Evolutionary conservation across 2,888 invertebrate genomes (phyloP), one percentile per base, ranked within the genome.

Genomic region (Cryptosula pallasiana): DNA sequence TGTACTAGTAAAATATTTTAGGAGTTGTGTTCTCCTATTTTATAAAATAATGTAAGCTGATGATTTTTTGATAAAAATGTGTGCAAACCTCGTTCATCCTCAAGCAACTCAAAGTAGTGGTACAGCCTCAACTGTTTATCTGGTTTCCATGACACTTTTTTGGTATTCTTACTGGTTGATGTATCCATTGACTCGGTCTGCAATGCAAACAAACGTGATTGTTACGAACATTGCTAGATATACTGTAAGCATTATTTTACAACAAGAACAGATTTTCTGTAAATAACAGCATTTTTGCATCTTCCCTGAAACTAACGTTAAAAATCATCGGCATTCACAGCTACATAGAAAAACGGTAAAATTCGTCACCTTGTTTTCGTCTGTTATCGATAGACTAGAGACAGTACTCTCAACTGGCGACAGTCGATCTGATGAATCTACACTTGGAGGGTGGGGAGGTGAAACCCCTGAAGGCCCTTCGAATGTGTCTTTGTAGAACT

Each of bases 31-130:
- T n/a, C n/a, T n/a, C n/a, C n/a, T n/a, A n/a, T n/a, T n/a, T n/a
- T n/a, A n/a, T n/a, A n/a, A n/a, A n/a, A n/a, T n/a, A n/a, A n/a
- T n/a, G n/a, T n/a, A n/a, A n/a, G n/a, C n/a, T n/a, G n/a, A n/a
- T n/a, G n/a, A n/a, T n/a, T n/a, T n/a, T n/a, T n/a, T n/a, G n/a
- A n/a, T n/a, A n/a, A n/a, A n/a, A n/a, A n/a, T 13, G 45, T 13
- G 45, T 27, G 32, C 32, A 73, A 76, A 84, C 85, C 84, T 81
- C 97, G 89, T 86, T 98, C 97, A 23, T 92, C 95, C 86, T 95
- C 96, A 85, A 97, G 96, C 77, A 96, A 86, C 84, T 96, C 96
- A 84, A 98, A 97, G 85, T 90, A 95, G 79, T 91, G 90, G 73
- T 94, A 88, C 79, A 92, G 90, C 78, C 92, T 92, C 36, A 98